Conservation (phyloP, 2,888 invertebrate species). For the Drosophila pegasa region DNA sequence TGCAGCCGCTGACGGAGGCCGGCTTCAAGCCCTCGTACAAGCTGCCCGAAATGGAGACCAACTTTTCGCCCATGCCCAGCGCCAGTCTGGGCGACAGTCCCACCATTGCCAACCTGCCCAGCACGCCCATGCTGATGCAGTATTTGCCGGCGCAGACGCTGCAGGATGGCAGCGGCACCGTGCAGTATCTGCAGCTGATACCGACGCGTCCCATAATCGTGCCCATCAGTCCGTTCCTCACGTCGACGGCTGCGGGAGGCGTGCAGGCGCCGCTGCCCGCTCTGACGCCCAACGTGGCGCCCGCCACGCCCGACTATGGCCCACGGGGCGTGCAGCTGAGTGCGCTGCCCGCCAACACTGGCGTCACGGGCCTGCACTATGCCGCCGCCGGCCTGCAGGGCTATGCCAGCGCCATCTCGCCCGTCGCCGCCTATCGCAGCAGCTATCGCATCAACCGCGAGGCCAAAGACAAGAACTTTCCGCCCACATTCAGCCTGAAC, state of each 20-base stretch:
- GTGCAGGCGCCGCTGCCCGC: constrained; percentile 17
- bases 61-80: constrained; percentile 82
- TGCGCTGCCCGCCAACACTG: constrained; percentile 49
- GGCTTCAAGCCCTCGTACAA: constrained; percentile 80
- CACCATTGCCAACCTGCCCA: constrained; percentile 50
- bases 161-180: constrained; percentile 75
- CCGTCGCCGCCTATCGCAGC: constrained; percentile 65
- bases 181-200: constrained; percentile 84
- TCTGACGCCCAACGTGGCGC: constrained; percentile 26
- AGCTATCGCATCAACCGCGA: constrained; percentile 82
- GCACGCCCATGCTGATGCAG: constrained; percentile 84
- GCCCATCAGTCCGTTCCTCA: constrained; percentile 82
- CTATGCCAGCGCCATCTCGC: constrained; percentile 61
- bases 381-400: constrained; percentile 64
- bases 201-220: constrained; percentile 84
- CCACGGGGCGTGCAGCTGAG: constrained; percentile 58
- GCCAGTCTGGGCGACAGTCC: constrained; percentile 33
- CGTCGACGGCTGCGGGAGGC: constrained; percentile 15
- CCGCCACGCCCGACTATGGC: constrained; percentile 56
- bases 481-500: constrained; percentile 76
- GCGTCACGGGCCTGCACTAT: constrained; percentile 60
- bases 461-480: constrained; percentile 72
- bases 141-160: constrained; percentile 81
- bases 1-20: constrained; percentile 27
- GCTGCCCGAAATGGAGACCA: constrained; percentile 82